Evolutionary conservation across 2,113 vertebrate species (phyloP).

Genomic region (Ascaphus truei): DNA sequence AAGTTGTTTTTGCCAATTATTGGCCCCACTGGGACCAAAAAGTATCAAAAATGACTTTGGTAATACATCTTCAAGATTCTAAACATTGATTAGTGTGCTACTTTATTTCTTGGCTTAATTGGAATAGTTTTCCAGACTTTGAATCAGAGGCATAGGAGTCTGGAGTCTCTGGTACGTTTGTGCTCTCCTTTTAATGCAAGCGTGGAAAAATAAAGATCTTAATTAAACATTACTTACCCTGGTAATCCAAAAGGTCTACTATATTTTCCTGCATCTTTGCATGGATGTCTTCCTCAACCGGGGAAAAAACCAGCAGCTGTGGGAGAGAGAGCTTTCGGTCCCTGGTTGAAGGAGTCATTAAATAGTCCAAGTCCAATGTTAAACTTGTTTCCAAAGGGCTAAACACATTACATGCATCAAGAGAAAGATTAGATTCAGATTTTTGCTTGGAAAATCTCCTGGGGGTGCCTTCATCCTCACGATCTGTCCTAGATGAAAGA

Average conservation of each 20-base stretch:
- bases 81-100: too few relatives aligned
- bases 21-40: too few relatives aligned
- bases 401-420: background rate
- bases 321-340: conserved; percentile 42
- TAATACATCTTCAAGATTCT: too few relatives aligned
- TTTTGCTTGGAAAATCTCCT: background rate
- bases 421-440: background rate
- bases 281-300: conserved; percentile 36
- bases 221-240: too few relatives aligned
- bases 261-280: background rate
- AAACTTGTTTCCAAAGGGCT: background rate
- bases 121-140: too few relatives aligned
- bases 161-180: too few relatives aligned
- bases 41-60: too few relatives aligned
- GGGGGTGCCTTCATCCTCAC: conserved; percentile 7
- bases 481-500: conserved; percentile 8
- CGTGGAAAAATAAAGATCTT: too few relatives aligned
- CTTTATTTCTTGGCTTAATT: too few relatives aligned
- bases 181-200: too few relatives aligned
- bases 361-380: conserved; percentile 35
- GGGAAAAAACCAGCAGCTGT: conserved; percentile 42
- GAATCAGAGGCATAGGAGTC: too few relatives aligned
- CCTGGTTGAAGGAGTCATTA: conserved; percentile 1
- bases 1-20: too few relatives aligned
- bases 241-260: background rate